These are phyloP conservation scores for Pheosia gnoma DNA, from an alignment of 2,888 invertebrate genomes.

Conservation along the genomic window DNA sequence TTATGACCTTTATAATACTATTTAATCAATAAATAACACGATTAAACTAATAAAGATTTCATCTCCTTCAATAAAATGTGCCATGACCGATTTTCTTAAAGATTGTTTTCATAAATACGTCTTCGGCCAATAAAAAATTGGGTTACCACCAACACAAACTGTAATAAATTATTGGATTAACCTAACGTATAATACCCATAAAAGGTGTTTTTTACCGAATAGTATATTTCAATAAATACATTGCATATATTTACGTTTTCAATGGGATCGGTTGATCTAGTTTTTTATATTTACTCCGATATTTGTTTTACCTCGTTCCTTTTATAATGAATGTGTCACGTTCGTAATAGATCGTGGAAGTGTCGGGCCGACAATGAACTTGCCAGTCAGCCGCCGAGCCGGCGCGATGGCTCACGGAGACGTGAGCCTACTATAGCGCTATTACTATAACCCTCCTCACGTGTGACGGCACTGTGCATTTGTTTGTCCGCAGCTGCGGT, in stretches of 20 bases:
- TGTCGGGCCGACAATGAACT: constrained; percentile 67
- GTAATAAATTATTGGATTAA: constrained; percentile 61
- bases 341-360: constrained; percentile 58
- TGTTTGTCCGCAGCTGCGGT: constrained; percentile 82
- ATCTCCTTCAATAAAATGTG: constrained; percentile 52
- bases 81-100: constrained; percentile 59
- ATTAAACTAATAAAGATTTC: constrained; percentile 65
- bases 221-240: constrained; percentile 41
- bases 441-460: constrained; percentile 65
- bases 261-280: constrained; percentile 30
- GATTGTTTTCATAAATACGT: constrained; percentile 67
- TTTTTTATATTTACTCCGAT: constrained; percentile 47
- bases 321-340: constrained; percentile 62
- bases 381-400: constrained; percentile 66
- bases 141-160: constrained; percentile 54
- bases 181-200: constrained; percentile 44
- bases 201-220: constrained; percentile 42
- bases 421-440: constrained; percentile 39
- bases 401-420: constrained; percentile 44
- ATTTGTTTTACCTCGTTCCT: constrained; percentile 60
- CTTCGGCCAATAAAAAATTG: constrained; percentile 58
- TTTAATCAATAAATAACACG: constrained; percentile 60
- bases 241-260: constrained; percentile 26
- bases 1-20: constrained; percentile 50
- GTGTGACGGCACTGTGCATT: constrained; percentile 76